phyloP scores from a whole-genome alignment of 2,888 invertebrate genomes.

The Cyclophora albipunctata region DNA sequence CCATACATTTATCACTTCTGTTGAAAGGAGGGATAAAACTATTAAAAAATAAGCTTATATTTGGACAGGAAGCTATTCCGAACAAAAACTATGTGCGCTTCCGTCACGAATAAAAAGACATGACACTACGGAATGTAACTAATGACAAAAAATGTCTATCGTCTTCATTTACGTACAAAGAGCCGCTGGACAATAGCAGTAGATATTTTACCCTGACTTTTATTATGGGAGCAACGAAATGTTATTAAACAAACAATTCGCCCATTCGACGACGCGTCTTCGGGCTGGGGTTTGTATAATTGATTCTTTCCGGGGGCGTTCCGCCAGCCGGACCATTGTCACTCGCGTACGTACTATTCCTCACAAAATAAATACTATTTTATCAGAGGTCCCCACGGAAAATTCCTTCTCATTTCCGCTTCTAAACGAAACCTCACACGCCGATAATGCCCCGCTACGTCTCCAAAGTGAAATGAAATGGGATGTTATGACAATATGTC shows the following conservation, averaged over 20 bases:
- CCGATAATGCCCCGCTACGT: constrained; percentile 52
- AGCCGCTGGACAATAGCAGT: constrained; percentile 48
- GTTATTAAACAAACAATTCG: constrained; percentile 76
- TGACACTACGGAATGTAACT: constrained; percentile 45
- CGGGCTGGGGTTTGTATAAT: constrained; percentile 61
- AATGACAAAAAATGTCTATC: constrained; percentile 47
- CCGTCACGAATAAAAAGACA: constrained; percentile 59
- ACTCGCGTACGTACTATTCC: constrained; percentile 28
- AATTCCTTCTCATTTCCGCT: constrained; percentile 68
- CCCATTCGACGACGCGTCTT: constrained; percentile 66
- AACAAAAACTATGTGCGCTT: constrained; percentile 58
- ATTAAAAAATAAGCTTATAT: constrained; percentile 47
- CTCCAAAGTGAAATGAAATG: constrained; percentile 64
- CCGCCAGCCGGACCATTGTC: constrained; percentile 48
- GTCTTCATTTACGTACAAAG: constrained; percentile 57
- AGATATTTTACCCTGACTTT: constrained; percentile 66
- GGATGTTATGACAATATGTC: constrained; percentile 68
- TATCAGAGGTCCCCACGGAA: constrained; percentile 55
- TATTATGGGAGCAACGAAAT: constrained; percentile 54
- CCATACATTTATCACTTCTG: constrained; percentile 50
- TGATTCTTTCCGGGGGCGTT: constrained; percentile 73
- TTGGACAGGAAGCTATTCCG: constrained; percentile 53
- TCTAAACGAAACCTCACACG: constrained; percentile 57
- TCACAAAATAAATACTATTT: constrained; percentile 55
- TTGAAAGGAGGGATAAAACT: constrained; percentile 47